Evolutionary conservation across 2,888 invertebrate species (phyloP).

Genomic region (Cinara cedri): DNA sequence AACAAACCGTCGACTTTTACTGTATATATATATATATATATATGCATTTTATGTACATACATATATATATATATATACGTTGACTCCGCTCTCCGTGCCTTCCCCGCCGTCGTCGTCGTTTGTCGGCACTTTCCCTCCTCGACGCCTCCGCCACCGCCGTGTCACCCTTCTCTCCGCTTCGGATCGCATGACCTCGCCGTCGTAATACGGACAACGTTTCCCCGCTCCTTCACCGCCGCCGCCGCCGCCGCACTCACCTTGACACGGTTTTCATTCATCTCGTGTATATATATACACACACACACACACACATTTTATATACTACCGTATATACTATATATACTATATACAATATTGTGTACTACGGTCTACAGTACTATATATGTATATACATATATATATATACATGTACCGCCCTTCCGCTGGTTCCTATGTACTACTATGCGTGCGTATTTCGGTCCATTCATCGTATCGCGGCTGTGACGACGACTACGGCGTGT

Average conservation of each 20-base stretch:
- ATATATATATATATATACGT: neutral
- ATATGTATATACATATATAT: slow-evolving; percentile 14
- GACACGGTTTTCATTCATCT: slow-evolving; percentile 57
- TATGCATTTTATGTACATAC: too few species aligned
- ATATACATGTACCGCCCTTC: slow-evolving; percentile 24
- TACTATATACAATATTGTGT: slow-evolving; percentile 13
- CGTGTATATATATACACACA: neutral
- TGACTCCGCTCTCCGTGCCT: slow-evolving; percentile 18
- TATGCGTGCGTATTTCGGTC: slow-evolving; percentile 34
- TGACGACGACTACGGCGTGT: neutral
- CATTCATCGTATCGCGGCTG: slow-evolving; percentile 34
- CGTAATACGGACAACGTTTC: slow-evolving; percentile 52
- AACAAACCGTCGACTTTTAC: slow-evolving; percentile 56
- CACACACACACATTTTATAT: too few species aligned
- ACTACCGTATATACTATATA: neutral
- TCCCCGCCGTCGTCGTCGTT: neutral
- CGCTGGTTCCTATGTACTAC: neutral
- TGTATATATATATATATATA: neutral
- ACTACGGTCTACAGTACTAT: slow-evolving; percentile 22
- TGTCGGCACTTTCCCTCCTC: neutral
- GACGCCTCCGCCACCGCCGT: neutral
- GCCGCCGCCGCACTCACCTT: slow-evolving; percentile 41
- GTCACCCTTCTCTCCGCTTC: slow-evolving; percentile 14
- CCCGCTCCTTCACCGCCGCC: slow-evolving; percentile 19
- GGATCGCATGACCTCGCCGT: slow-evolving; percentile 55